Evolutionary conservation across 2,113 vertebrate species (phyloP), one percentile per base, ranked within the genome.

Genomic region (Riparia riparia): DNA sequence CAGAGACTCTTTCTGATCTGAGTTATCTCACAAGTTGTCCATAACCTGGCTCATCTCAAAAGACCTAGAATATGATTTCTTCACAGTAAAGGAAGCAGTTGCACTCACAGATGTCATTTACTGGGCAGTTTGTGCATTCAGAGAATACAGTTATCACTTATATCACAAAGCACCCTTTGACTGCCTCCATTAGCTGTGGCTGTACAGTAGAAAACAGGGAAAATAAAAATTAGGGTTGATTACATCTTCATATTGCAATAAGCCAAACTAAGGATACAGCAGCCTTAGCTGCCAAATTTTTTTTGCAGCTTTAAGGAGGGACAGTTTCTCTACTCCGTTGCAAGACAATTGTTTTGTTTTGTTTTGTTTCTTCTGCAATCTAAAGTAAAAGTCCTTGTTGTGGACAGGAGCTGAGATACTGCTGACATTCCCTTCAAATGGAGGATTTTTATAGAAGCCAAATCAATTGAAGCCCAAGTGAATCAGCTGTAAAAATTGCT

Each of bases 401-500:
- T 32, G 77, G 34, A 21, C 56, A 72, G 44, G 57, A 86, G 28
- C 39, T 69, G 49, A 81, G 16, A 63, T 81, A 60, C 29, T 91
- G 47, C 19, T 83, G 78, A 88, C 78, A 90, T 88, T 92, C 64
- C n/a, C 34, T 96, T 93, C 72, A 79, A 92, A 96, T 47, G 13
- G 49, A 93, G 68, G 41, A 86, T 81, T 95, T 66, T 93, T 95
- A 73, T 77, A 77, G 71, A 29, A 54, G 21, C 15, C 60, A 1
- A 86, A 97, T 96, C 90, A 96, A 97, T 94, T 92, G 51, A 57
- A 95, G 41, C 64, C 65, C 90, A 91, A 96, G 90, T 63, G 81
- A 97, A 89, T 96, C 84, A 89, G n/a, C 50, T 91, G 56, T 76
- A 93, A 93, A 96, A 96, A 89, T 22, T 54, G 39, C 73, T 95